Percentiles rank a stretch among this genome's conserved stretches.
Evolutionary conservation across 1,140 invertebrate species (phyloP).

Genomic region (Eufriesea mexicana): DNA sequence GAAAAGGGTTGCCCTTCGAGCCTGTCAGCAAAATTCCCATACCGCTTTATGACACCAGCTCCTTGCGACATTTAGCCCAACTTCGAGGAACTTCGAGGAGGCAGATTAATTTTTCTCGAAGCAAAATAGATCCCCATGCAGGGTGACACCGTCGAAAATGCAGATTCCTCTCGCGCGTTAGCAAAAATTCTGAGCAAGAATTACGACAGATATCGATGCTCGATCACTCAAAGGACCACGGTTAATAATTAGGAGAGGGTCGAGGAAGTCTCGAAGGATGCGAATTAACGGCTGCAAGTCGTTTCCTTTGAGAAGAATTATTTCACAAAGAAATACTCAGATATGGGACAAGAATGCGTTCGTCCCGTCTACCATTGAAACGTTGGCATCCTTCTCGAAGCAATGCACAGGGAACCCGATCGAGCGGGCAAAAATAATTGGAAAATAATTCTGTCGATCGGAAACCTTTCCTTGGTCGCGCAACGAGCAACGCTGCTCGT

Average conservation of each 20-base stretch:
- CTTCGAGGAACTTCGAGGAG: too few species aligned
- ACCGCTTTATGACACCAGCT: too few species aligned
- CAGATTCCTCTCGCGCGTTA: too few species aligned
- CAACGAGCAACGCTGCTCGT: slow-evolving; percentile 17
- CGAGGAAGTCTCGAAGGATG: not conserved
- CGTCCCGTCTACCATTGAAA: not conserved
- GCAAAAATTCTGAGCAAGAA: too few species aligned
- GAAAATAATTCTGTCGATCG: slow-evolving; percentile 52
- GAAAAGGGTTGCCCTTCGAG: too few species aligned
- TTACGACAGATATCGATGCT: too few species aligned
- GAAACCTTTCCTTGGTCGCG: slow-evolving; percentile 21
- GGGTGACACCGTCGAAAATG: too few species aligned
- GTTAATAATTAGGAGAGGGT: not conserved
- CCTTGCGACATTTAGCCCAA: too few species aligned
- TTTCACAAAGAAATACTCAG: slow-evolving; percentile 8
- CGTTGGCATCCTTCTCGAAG: not conserved
- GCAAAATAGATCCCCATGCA: too few species aligned
- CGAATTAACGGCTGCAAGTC: not conserved
- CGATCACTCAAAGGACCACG: not conserved
- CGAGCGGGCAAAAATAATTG: slow-evolving; percentile 45
- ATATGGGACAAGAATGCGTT: slow-evolving; percentile 10
- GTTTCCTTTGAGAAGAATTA: not conserved
- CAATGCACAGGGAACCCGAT: slow-evolving; percentile 17
- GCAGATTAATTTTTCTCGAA: too few species aligned
- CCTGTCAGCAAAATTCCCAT: too few species aligned